Percentiles rank a stretch among this genome's conserved stretches.
Evolutionary conservation across 2,797 vertebrate genomes (phyloP).

Genomic region (Xyrichtys novacula): DNA sequence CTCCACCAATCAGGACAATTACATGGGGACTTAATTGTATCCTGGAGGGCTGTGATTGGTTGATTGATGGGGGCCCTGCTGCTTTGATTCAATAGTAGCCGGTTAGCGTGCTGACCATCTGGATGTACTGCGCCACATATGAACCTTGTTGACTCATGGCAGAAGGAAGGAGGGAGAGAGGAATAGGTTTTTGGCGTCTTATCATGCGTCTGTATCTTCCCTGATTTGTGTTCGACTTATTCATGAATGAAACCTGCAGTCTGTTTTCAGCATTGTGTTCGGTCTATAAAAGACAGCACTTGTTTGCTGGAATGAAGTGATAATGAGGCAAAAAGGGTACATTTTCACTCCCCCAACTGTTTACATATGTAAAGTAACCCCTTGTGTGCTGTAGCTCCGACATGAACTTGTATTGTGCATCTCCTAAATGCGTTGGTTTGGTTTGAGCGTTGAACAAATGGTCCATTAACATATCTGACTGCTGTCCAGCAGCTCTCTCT

Average conservation of each 20-base stretch:
- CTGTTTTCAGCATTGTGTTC: constrained; percentile 20
- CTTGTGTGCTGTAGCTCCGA: constrained; percentile 38
- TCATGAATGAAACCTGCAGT: neutral
- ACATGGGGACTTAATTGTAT: constrained; percentile 65
- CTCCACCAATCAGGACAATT: constrained; percentile 79
- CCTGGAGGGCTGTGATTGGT: constrained; percentile 62
- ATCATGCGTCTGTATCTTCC: neutral
- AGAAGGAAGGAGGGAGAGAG: constrained; percentile 19
- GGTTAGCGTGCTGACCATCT: constrained; percentile 68
- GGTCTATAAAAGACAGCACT: constrained; percentile 19
- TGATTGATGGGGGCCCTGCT: constrained; percentile 60
- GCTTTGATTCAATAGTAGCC: constrained; percentile 64
- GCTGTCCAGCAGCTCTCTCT: constrained; percentile 68
- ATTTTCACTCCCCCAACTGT: constrained; percentile 36
- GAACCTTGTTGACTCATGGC: constrained; percentile 42
- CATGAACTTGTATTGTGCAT: constrained; percentile 41
- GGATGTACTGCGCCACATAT: constrained; percentile 44
- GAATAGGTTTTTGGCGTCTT: constrained; percentile 4
- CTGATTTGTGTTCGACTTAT: neutral
- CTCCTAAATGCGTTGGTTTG: constrained; percentile 59
- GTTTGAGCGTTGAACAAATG: constrained; percentile 71
- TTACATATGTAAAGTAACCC: constrained; percentile 56
- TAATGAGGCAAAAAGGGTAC: constrained; percentile 22
- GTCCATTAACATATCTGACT: constrained; percentile 71
- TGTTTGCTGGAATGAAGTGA: constrained; percentile 34